Base-by-base conservation (phyloP, 2,113 vertebrate species). In the Chamaea fasciata region DNA sequence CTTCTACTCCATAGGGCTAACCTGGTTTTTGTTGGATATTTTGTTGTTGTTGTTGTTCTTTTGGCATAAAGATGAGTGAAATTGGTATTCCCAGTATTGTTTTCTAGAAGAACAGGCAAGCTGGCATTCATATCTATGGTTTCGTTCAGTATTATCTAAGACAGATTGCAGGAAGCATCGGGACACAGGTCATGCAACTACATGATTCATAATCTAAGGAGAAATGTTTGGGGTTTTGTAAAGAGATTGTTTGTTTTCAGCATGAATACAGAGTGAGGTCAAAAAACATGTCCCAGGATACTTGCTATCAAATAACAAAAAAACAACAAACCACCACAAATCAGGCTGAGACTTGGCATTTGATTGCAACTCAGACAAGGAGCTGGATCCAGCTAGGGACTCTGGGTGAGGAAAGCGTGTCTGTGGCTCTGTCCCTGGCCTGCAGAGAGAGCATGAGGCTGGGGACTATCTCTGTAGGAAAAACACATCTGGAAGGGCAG, bases 1-100 rank as follows among this genome's bases (percentile, higher is more conserved):
- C 97, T 98, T 96, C 95, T 91, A 87, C 69, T 94, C 68, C 55
- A 53, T 74, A 73, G 83, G 69, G 62, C 79, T 85, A 69, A 92
- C 83, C 71, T 90, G 87, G 0, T 69, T 81, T 60, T 91, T 64
- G 30, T 79, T 63, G 42, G 55, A 17, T 67, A 7, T 76, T 46
- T 44, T 78, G 14, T 67, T 67, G 17, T 56, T n/a, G 13, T 37
- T 13, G 4, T 93, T 93, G 76, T 94, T 90, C 80, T 84, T 79
- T 46, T 69, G 90, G 76, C 91, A 87, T 92, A 92, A 90, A 91
- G 75, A 81, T 59, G 60, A 77, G 76, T 76, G 57, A 74, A 94
- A 90, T 23, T 92, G 85, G 57, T 91, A 87, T 94, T 55, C 69
- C 67, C 33, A 10, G 56, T 50, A n/a, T 62, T 91, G 59, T 77